These are phyloP conservation scores for Sicus ferrugineus DNA, from an alignment of 2,888 invertebrate species.

Conservation along the genomic window DNA sequence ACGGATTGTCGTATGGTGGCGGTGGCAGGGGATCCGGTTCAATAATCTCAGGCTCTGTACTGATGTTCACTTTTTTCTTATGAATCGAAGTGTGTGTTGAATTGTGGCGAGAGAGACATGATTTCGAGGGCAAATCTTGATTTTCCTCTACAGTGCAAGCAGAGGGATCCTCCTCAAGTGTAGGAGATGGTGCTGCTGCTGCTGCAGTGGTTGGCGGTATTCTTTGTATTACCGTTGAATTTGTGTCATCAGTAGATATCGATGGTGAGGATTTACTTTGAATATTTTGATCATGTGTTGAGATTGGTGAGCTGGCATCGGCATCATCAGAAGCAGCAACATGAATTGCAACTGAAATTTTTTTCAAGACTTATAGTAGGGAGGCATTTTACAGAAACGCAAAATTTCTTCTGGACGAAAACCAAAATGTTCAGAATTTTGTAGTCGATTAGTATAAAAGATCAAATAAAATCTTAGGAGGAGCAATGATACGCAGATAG, in stretches of 20 bases:
- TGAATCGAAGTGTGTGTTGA: slow-evolving; percentile 61
- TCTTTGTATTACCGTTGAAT: slow-evolving; percentile 25
- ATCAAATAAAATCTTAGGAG: no score
- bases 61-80: slow-evolving; percentile 64
- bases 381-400: not conserved
- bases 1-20: slow-evolving; percentile 42
- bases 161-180: not conserved
- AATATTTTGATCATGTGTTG: slow-evolving; percentile 22
- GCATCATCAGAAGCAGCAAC: slow-evolving; percentile 10
- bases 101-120: slow-evolving; percentile 61
- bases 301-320: slow-evolving; percentile 24
- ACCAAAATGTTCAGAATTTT: no score
- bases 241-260: slow-evolving; percentile 29
- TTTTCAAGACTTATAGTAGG: not conserved
- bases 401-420: no score
- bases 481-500: no score
- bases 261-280: slow-evolving; percentile 31
- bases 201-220: not conserved
- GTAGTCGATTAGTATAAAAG: no score
- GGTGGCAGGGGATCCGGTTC: slow-evolving; percentile 55
- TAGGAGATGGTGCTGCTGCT: not conserved
- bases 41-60: slow-evolving; percentile 61
- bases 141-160: not conserved
- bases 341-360: slow-evolving; percentile 26
- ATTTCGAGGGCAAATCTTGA: slow-evolving; percentile 51